Evolutionary conservation across 2,888 invertebrate species (phyloP), one percentile per base, ranked within the genome.

Genomic region (Acronicta psi): DNA sequence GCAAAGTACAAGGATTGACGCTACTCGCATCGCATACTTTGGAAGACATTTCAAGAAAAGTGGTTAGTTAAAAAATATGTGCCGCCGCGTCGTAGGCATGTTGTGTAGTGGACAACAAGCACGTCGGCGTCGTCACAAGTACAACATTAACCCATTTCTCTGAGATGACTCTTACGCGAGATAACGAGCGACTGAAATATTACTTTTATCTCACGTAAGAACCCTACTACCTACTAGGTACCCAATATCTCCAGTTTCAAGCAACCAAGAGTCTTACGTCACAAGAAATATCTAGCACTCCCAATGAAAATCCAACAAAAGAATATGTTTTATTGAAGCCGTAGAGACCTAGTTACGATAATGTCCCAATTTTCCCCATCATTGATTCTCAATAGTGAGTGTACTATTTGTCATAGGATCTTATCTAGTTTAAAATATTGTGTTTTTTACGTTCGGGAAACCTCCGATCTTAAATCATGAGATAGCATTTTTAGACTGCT

Each of bases 351-450:
- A 76, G 74, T 79, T 81, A 76, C 74, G 79, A 75, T 80, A 79
- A 81, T 79, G 75, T 73, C 66, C 77, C 77, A 81, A 81, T 81
- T 81, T 80, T 75, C 77, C 70, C 66, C 66, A 63, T 73, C 81
- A 79, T 78, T 80, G 82, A 69, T 74, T 75, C 75, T 78, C 65
- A 73, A 66, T 69, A 76, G 75, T 59, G 72, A 75, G 70, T 72
- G 66, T 72, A 73, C 75, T 73, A 73, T 79, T 75, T 74, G 70
- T 77, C 73, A 75, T 69, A 72, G 54, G 55, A 50, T 38, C 45
- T 45, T 44, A 29, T 44, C 70, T 76, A 58, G 58, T 76, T 73
- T 57, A 66, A 73, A 75, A 69, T 63, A 64, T 60, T 59, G 43
- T 60, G 57, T 59, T 59, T 57, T 49, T 51, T 63, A 56, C n/a